Percentiles rank a stretch among this genome's conserved stretches.
Conservation (phyloP, 2,888 invertebrate species). For the Pediacus dermestoides region DNA sequence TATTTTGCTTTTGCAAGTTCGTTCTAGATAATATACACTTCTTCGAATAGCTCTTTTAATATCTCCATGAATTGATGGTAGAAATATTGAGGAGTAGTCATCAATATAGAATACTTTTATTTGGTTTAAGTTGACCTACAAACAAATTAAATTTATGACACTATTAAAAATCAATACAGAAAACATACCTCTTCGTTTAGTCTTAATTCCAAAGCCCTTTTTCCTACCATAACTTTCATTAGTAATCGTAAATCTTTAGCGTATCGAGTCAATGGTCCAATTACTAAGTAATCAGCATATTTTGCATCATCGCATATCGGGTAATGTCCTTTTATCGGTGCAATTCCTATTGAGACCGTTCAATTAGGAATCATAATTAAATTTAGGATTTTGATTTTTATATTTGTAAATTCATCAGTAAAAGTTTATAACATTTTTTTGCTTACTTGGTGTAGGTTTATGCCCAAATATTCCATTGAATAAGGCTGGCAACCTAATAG, state of each 20-base stretch:
- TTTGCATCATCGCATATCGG: constrained; percentile 54
- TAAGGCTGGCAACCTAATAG: constrained; percentile 80
- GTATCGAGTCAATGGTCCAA: constrained; percentile 76
- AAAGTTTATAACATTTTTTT: too few relatives aligned
- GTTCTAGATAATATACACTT: constrained; percentile 54
- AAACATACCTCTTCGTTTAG: constrained; percentile 54
- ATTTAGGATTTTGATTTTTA: not conserved
- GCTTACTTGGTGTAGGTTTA: constrained; percentile 70
- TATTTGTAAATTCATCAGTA: too few relatives aligned
- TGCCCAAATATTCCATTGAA: constrained; percentile 87
- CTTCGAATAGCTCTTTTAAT: constrained; percentile 53
- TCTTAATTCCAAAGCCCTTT: constrained; percentile 47
- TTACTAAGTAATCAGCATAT: constrained; percentile 53
- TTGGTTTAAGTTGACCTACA: constrained; percentile 33
- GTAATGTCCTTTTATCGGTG: constrained; percentile 59
- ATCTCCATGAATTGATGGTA: constrained; percentile 53
- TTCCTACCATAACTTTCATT: constrained; percentile 56
- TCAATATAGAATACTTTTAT: constrained; percentile 56
- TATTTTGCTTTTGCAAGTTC: too few relatives aligned
- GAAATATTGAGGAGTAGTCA: constrained; percentile 54
- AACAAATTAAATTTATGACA: constrained; percentile 5
- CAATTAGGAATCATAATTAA: too few relatives aligned
- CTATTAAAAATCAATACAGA: constrained; percentile 7
- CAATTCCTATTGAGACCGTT: constrained; percentile 53
- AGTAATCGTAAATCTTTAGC: constrained; percentile 71